Evolutionary conservation across 2,113 vertebrate species (phyloP), one percentile per base, ranked within the genome.

Genomic region (Hippocampus barbouri): DNA sequence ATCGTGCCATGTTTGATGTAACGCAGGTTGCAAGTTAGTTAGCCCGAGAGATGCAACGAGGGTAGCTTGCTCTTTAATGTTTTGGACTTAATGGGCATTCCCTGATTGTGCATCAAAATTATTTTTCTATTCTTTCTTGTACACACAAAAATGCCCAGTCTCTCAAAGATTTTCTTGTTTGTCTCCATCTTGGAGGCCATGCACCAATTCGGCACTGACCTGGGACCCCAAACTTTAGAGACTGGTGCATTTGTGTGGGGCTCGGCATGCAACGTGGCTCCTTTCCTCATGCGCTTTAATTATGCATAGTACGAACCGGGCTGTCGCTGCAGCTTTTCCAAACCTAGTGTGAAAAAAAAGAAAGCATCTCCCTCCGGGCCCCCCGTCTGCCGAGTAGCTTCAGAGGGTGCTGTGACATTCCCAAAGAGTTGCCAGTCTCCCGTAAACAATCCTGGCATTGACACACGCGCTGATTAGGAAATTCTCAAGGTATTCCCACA

Each of bases 391-490:
- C 71, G 4, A 0, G 77, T 67, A 74, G 43, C 75, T 77, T 81
- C 67, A 5, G 64, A 87, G 69, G 86, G 81, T 81, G 80, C 81
- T 51, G 75, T 73, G 73, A 84, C 81, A 81, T 82, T 88, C 89
- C 85, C 81, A 79, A 70, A 67, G 80, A 89, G 80, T 85, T 89
- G 81, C 80, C 83, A 77, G 76, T 84, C 84, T 84, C 71, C 83
- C 76, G 51, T 83, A 84, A 84, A 90, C 86, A 86, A 84, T 82
- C 75, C 85, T 82, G 74, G 75, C 85, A 85, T 83, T 86, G 85
- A 87, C 79, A 70, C 38, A 62, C 76, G 43, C 69, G 27, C 75
- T 79, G 86, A 85, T 86, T 81, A 79, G 86, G 27, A 54, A 80
- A 83, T 80, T 85, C 79, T 83, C 74, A 69, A 77, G 81, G 64